Evolutionary conservation across 2,797 vertebrate species (phyloP).

Genomic region (Pampus argenteus): DNA sequence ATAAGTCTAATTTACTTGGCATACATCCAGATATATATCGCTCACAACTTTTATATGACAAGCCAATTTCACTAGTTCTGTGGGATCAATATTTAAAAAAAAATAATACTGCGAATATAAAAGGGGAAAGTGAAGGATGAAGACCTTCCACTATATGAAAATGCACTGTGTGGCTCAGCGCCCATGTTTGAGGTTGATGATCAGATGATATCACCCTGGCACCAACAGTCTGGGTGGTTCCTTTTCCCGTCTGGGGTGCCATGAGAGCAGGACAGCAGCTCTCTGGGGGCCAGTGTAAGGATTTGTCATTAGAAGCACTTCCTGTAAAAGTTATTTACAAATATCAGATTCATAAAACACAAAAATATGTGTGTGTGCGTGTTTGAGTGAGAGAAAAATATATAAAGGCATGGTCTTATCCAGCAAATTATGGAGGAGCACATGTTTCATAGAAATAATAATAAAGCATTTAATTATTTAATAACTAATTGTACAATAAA

Average conservation of each 20-base stretch:
- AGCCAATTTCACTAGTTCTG: conserved; percentile 72
- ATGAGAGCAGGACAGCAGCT: conserved; percentile 75
- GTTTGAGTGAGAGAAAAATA: conserved; percentile 6
- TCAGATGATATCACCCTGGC: conserved; percentile 79
- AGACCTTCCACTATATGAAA: conserved; percentile 77
- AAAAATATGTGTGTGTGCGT: conserved; percentile 11
- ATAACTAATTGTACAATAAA: too few relatives aligned
- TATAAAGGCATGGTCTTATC: conserved; percentile 7
- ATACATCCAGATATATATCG: conserved; percentile 41
- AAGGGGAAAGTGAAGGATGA: conserved; percentile 64
- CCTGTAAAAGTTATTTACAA: conserved; percentile 77
- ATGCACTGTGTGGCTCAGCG: conserved; percentile 75
- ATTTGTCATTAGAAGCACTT: conserved; percentile 71
- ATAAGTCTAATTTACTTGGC: conserved; percentile 66
- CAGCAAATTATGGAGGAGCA: neutral
- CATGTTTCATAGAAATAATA: neutral
- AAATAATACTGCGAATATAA: conserved; percentile 51
- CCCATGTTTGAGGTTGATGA: conserved; percentile 73
- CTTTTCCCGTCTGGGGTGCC: conserved; percentile 73
- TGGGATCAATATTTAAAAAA: conserved; percentile 77
- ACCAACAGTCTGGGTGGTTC: conserved; percentile 68
- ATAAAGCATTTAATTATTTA: neutral
- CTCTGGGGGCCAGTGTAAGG: conserved; percentile 63
- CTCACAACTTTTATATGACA: conserved; percentile 73
- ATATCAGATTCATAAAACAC: conserved; percentile 71